phyloP scores from a whole-genome alignment of 2,888 invertebrate species.

The Anthophora plumipes region DNA sequence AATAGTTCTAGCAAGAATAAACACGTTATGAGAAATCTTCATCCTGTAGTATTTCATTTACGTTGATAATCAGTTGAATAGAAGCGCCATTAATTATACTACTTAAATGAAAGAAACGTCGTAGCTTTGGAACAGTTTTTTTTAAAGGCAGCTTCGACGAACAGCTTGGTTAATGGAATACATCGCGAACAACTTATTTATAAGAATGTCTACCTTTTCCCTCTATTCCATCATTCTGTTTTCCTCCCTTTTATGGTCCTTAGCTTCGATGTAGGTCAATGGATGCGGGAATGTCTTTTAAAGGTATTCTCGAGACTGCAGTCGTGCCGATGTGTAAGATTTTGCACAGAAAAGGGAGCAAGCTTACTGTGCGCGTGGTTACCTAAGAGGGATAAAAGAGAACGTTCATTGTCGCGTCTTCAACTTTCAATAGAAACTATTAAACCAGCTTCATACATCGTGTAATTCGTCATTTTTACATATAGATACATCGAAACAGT shows the following conservation, averaged over 20 bases:
- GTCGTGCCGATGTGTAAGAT: slow-evolving; percentile 55
- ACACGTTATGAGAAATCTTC: too few relatives aligned
- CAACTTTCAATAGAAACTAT: slow-evolving; percentile 37
- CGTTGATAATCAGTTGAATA: background rate
- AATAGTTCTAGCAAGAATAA: too few relatives aligned
- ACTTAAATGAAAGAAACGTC: background rate
- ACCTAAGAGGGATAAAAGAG: slow-evolving; percentile 47
- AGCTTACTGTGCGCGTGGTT: slow-evolving; percentile 30
- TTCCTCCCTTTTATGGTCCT: slow-evolving; percentile 39
- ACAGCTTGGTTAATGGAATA: slow-evolving; percentile 55
- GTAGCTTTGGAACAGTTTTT: background rate
- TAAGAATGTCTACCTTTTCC: slow-evolving; percentile 48
- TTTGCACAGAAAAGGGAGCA: slow-evolving; percentile 43
- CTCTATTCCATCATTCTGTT: slow-evolving; percentile 27
- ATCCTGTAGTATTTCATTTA: background rate
- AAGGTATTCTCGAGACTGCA: slow-evolving; percentile 60
- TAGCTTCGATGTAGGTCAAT: slow-evolving; percentile 68
- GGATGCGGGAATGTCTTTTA: slow-evolving; percentile 63
- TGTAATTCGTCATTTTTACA: slow-evolving; percentile 1
- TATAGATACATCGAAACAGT: background rate
- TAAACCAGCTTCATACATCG: slow-evolving; percentile 22
- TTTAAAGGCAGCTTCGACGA: slow-evolving; percentile 10
- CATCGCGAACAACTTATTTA: slow-evolving; percentile 58
- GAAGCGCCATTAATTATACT: background rate
- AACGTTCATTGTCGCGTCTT: slow-evolving; percentile 26